A percentile compares a stretch with the other conserved stretches of the same genome.
These are phyloP conservation scores for Drosophila planitibia DNA, from an alignment of 2,888 invertebrate genomes.

Conservation along the genomic window DNA sequence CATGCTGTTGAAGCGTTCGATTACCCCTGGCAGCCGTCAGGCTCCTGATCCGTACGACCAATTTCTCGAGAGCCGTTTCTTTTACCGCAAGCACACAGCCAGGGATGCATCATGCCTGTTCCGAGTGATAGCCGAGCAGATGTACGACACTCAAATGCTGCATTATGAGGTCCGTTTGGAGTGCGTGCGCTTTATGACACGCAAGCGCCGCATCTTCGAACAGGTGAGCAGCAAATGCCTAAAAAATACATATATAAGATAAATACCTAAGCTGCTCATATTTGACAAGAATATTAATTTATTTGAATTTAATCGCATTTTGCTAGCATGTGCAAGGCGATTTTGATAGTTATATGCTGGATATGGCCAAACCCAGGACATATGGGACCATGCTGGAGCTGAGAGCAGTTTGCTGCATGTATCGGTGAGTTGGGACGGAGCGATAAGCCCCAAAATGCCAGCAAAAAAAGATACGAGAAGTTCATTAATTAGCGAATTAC, in stretches of 20 bases:
- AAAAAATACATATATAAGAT: neutral
- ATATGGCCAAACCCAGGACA: slow-evolving; percentile 89
- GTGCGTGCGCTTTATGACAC: slow-evolving; percentile 90
- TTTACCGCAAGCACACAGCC: slow-evolving; percentile 94
- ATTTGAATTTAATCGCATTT: neutral
- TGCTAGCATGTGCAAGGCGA: slow-evolving; percentile 88
- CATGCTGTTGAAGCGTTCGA: slow-evolving; percentile 77
- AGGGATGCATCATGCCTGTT: slow-evolving; percentile 95
- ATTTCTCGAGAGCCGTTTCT: slow-evolving; percentile 92
- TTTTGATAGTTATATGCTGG: slow-evolving; percentile 89
- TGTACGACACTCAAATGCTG: slow-evolving; percentile 89
- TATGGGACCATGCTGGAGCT: slow-evolving; percentile 90
- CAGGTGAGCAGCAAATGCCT: slow-evolving; percentile 83
- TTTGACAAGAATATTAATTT: neutral
- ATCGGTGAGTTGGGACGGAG: slow-evolving; percentile 87
- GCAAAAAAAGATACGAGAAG: neutral
- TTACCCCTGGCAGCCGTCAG: slow-evolving; percentile 84
- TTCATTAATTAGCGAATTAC: neutral
- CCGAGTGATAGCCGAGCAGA: slow-evolving; percentile 94
- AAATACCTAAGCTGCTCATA: neutral
- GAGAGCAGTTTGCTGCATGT: slow-evolving; percentile 89
- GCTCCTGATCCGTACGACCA: slow-evolving; percentile 88
- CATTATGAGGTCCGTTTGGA: slow-evolving; percentile 91
- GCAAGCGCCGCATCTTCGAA: slow-evolving; percentile 88
- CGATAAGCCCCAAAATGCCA: neutral